Percentiles rank a stretch among this genome's conserved stretches.
phyloP scores from a whole-genome alignment of 2,888 invertebrate genomes.

The Leptinotarsa juncta region DNA sequence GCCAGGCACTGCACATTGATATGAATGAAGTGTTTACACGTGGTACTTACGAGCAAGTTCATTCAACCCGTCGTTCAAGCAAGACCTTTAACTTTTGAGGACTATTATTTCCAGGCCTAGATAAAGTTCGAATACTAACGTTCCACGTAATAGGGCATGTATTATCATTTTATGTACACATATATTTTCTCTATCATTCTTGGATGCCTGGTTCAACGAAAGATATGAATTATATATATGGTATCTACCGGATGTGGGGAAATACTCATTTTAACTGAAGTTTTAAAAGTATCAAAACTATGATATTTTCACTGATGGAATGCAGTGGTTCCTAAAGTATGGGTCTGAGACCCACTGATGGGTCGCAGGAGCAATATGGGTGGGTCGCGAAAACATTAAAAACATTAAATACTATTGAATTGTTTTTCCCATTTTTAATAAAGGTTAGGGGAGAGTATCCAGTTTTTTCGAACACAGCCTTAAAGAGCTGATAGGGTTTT shows the following conservation, averaged over 20 bases:
- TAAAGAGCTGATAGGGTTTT: too few species aligned
- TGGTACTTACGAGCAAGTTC: conserved; percentile 47
- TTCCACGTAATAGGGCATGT: conserved; percentile 11
- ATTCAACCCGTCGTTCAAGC: conserved; percentile 48
- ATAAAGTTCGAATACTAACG: conserved; percentile 12
- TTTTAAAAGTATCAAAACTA: not conserved
- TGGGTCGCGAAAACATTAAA: too few species aligned
- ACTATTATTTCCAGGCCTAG: conserved; percentile 27
- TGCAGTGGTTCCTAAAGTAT: too few species aligned
- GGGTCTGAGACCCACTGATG: too few species aligned
- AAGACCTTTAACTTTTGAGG: conserved; percentile 47
- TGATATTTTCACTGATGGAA: too few species aligned
- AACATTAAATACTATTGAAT: too few species aligned
- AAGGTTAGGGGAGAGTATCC: too few species aligned
- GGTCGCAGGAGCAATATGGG: too few species aligned
- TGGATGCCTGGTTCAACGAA: not conserved
- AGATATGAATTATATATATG: conserved; percentile 3
- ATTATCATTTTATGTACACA: conserved; percentile 9
- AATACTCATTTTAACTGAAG: not conserved
- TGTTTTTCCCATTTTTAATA: too few species aligned
- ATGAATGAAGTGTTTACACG: conserved; percentile 51
- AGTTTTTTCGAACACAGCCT: too few species aligned
- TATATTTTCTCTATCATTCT: conserved; percentile 8
- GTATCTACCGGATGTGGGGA: conserved; percentile 14
- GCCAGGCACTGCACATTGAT: conserved; percentile 34